Conservation (phyloP, 2,797 vertebrate species). For the Phyllotis vaccarum region DNA sequence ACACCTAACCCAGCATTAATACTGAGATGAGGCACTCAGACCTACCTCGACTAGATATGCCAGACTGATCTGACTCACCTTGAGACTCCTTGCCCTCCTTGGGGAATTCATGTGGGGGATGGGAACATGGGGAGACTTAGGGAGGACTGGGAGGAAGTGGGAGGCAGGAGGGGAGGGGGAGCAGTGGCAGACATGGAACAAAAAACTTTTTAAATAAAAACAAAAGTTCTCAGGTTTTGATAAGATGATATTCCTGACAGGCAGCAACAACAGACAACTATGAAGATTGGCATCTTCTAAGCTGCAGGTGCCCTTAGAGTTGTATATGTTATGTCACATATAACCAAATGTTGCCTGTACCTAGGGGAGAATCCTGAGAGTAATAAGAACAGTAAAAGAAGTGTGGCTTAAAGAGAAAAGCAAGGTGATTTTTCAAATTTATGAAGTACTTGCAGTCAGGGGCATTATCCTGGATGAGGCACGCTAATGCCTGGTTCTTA, state of each 20-base stretch:
- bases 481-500: neutral
- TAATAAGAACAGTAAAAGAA: slow-evolving; percentile 45
- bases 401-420: neutral
- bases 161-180: too few relatives aligned
- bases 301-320: slow-evolving; percentile 32
- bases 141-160: too few relatives aligned
- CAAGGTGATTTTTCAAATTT: neutral
- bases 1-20: too few relatives aligned
- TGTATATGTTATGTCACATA: slow-evolving; percentile 42
- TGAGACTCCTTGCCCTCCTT: too few relatives aligned
- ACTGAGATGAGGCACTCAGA: too few relatives aligned
- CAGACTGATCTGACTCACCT: too few relatives aligned
- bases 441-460: slow-evolving; percentile 35
- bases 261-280: slow-evolving; percentile 1
- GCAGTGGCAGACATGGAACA: too few relatives aligned
- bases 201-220: too few relatives aligned
- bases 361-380: slow-evolving; percentile 44
- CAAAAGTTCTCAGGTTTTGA: neutral
- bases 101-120: too few relatives aligned
- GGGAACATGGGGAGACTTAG: too few relatives aligned
- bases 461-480: neutral
- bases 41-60: too few relatives aligned
- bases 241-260: neutral
- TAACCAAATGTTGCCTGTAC: neutral
- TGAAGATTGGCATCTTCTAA: slow-evolving; percentile 47